Evolutionary conservation across 2,113 vertebrate genomes (phyloP).

Genomic region (Hippocampus comes): DNA sequence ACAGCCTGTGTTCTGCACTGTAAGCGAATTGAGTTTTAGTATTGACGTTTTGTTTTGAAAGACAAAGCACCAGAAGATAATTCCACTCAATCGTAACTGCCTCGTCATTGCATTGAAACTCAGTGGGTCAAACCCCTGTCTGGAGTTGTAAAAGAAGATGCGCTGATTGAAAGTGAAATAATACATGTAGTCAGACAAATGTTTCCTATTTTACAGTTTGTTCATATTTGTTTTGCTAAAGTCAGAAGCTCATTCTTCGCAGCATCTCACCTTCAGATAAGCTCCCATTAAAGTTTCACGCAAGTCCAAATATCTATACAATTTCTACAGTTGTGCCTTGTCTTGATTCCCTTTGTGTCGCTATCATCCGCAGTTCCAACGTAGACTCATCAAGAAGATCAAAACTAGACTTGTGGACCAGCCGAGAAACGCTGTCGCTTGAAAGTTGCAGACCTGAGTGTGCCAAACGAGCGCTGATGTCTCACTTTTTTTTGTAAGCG

Average conservation of each 20-base stretch:
- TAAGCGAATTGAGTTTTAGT: background rate
- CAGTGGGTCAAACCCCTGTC: background rate
- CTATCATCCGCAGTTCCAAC: conserved; percentile 27
- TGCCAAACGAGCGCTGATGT: conserved; percentile 26
- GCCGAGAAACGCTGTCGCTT: conserved; percentile 20
- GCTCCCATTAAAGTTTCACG: conserved; percentile 31
- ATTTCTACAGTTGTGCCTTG: conserved; percentile 53
- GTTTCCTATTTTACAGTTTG: conserved; percentile 18
- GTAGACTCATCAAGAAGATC: conserved; percentile 43
- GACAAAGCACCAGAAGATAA: background rate
- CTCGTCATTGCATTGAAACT: conserved; percentile 15
- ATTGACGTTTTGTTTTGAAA: background rate
- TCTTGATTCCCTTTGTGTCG: conserved; percentile 44
- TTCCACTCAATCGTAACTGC: conserved; percentile 13
- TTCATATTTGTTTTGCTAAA: conserved; percentile 2
- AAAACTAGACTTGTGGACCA: conserved; percentile 12
- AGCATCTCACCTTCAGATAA: conserved; percentile 29
- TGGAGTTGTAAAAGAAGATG: background rate
- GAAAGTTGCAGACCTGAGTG: conserved; percentile 43
- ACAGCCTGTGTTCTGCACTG: background rate
- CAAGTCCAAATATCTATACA: conserved; percentile 56
- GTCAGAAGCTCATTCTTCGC: background rate
- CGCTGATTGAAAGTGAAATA: conserved; percentile 32
- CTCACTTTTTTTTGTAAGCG: conserved; percentile 66
- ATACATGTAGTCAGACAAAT: conserved; percentile 22